A percentile compares a stretch with the other conserved stretches of the same genome.
These are phyloP conservation scores for Prunella himalayana DNA, from an alignment of 2,113 vertebrate species.

Conservation along the genomic window DNA sequence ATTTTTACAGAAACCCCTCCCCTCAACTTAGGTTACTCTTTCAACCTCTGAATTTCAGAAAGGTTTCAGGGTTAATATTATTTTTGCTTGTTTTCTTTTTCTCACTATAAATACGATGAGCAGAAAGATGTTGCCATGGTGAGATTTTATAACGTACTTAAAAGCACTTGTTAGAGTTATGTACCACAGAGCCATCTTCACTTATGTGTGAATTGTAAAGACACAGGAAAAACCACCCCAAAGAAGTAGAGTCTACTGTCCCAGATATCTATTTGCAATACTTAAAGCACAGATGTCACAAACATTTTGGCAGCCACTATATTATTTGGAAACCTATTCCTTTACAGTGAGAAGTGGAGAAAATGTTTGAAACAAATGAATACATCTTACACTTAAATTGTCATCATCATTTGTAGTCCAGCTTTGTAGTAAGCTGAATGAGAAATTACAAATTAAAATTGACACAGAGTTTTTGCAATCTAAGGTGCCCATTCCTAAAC, in stretches of 20 bases:
- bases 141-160: conserved; percentile 53
- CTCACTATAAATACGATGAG: conserved; percentile 54
- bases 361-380: background rate
- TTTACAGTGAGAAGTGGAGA: background rate
- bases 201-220: background rate
- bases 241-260: background rate
- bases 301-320: background rate
- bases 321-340: background rate
- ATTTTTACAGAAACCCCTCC: background rate
- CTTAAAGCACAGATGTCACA: background rate
- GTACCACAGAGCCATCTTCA: background rate
- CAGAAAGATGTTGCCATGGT: conserved; percentile 66
- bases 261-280: background rate
- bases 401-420: background rate
- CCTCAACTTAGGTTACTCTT: background rate
- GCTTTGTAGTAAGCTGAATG: background rate
- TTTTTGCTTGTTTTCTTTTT: conserved; percentile 55
- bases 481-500: background rate
- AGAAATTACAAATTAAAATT: background rate
- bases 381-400: background rate
- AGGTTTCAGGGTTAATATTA: conserved; percentile 38
- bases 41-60: background rate
- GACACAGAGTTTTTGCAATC: background rate
- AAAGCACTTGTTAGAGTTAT: conserved; percentile 21
- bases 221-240: background rate